Conservation (phyloP, 1,140 invertebrate genomes). For the Rhyzopertha dominica region DNA sequence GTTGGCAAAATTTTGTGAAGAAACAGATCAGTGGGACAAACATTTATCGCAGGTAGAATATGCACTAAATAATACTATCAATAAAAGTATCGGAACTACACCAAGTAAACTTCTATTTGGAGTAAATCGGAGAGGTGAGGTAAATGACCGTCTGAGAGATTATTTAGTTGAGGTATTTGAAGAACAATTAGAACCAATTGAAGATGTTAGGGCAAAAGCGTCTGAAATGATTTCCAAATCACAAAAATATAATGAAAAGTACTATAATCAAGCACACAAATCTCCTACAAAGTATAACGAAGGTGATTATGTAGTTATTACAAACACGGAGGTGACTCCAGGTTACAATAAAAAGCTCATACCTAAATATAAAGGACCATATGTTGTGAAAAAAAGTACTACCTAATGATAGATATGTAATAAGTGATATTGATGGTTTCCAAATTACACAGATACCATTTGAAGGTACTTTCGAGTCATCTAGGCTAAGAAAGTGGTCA, state of each 20-base stretch:
- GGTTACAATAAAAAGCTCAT: slow-evolving; percentile 25
- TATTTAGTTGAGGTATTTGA: neutral
- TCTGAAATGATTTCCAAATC: slow-evolving; percentile 8
- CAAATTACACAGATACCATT: slow-evolving; percentile 25
- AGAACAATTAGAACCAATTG: slow-evolving; percentile 8
- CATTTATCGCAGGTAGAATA: slow-evolving; percentile 24
- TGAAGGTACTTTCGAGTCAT: slow-evolving; percentile 13
- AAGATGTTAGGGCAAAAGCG: slow-evolving; percentile 10
- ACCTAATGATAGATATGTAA: slow-evolving; percentile 27
- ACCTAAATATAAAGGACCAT: slow-evolving; percentile 27
- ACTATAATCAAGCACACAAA: slow-evolving; percentile 13
- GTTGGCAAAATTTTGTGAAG: slow-evolving; percentile 16
- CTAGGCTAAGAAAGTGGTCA: neutral
- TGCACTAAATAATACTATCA: slow-evolving; percentile 29
- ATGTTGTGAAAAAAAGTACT: slow-evolving; percentile 21
- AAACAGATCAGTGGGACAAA: slow-evolving; percentile 24
- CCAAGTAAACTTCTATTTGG: slow-evolving; percentile 23
- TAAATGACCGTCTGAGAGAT: neutral
- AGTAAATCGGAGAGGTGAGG: neutral
- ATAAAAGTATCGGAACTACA: slow-evolving; percentile 20
- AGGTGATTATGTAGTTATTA: slow-evolving; percentile 27
- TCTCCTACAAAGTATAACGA: slow-evolving; percentile 16
- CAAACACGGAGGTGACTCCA: slow-evolving; percentile 20
- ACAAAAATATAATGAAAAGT: slow-evolving; percentile 8
- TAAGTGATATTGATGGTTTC: slow-evolving; percentile 21